A percentile compares a stretch with the other conserved stretches of the same genome.
These are phyloP conservation scores for Chaenogobius annularis DNA, from an alignment of 2,113 vertebrate species.

Conservation along the genomic window DNA sequence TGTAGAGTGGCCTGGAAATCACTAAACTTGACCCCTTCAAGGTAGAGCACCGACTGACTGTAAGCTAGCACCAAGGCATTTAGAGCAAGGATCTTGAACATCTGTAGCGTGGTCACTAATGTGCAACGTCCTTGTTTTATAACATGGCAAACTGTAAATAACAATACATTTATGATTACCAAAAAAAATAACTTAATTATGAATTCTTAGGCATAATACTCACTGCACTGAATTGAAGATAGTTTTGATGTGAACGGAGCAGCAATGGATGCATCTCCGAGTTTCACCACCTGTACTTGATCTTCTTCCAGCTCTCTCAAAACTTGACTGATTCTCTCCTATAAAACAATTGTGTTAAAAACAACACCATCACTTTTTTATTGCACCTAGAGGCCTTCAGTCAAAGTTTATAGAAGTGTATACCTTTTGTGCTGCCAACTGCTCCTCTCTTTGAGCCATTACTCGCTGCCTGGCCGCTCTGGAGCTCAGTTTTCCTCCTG, in stretches of 20 bases:
- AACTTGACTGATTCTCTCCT: constrained; percentile 94
- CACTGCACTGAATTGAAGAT: constrained; percentile 97
- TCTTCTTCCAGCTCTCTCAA: constrained; percentile 95
- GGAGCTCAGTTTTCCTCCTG: constrained; percentile 76
- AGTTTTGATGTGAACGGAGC: constrained; percentile 98
- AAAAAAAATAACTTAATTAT: background rate
- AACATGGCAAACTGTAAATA: constrained; percentile 88
- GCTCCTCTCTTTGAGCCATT: constrained; percentile 87
- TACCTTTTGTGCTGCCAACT: constrained; percentile 86
- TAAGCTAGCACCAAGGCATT: constrained; percentile 95
- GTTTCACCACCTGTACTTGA: constrained; percentile 87
- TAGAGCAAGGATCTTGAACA: constrained; percentile 97
- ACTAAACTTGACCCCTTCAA: constrained; percentile 96
- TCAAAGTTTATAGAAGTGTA: background rate
- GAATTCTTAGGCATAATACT: constrained; percentile 41
- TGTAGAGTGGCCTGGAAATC: constrained; percentile 96
- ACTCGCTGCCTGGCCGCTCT: constrained; percentile 83
- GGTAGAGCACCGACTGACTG: constrained; percentile 96
- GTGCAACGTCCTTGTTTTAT: constrained; percentile 98
- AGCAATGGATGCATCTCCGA: constrained; percentile 96
- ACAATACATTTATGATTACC: constrained; percentile 4
- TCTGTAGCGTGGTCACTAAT: constrained; percentile 93
- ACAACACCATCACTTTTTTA: background rate
- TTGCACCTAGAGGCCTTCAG: background rate
- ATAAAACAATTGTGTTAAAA: constrained; percentile 3